These are phyloP conservation scores for Cydia pomonella DNA, from an alignment of 1,140 invertebrate species.

Conservation along the genomic window DNA sequence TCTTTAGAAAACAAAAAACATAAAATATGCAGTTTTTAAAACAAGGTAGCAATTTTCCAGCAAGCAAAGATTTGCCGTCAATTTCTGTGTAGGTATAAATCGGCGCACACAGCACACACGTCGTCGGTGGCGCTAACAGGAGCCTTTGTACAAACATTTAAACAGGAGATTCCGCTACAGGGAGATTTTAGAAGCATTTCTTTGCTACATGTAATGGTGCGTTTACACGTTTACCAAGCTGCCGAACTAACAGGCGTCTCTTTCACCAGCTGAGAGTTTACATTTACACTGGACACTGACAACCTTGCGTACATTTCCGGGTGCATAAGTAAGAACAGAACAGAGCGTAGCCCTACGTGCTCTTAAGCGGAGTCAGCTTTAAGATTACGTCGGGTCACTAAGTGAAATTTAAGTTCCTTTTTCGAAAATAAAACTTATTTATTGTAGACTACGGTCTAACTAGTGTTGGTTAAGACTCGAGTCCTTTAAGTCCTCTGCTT, in stretches of 20 bases:
- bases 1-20: not conserved
- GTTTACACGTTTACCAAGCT: not conserved
- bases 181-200: conserved; percentile 1
- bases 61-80: conserved; percentile 18
- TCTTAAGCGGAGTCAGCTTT: too few species aligned
- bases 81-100: conserved; percentile 17
- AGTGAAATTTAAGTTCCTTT: too few species aligned
- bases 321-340: too few species aligned
- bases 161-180: conserved; percentile 8
- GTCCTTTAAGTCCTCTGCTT: too few species aligned
- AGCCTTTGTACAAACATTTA: conserved; percentile 32
- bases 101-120: not conserved
- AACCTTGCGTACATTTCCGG: too few species aligned
- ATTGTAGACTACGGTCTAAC: too few species aligned
- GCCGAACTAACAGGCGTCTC: not conserved
- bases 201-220: not conserved
- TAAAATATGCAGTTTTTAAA: not conserved
- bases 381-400: too few species aligned
- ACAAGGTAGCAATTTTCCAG: not conserved
- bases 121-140: not conserved
- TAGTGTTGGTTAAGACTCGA: too few species aligned
- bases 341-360: too few species aligned
- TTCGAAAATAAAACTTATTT: too few species aligned
- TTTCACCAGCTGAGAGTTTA: too few species aligned
- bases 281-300: too few species aligned